Conservation (phyloP, 2,113 vertebrate species). For the Clarias batrachus region DNA sequence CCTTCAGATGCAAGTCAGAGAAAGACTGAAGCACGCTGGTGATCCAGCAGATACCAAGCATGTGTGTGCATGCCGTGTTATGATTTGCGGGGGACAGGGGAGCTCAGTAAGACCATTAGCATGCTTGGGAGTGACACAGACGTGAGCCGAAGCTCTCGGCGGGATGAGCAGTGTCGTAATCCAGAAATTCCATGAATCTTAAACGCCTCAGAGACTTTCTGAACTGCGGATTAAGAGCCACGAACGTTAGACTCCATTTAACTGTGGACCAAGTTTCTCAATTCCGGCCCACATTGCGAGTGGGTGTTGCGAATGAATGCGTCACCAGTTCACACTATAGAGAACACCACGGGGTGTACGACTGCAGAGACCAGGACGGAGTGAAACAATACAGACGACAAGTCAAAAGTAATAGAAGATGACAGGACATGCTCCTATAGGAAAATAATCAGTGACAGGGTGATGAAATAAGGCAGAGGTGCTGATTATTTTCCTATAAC, state of each 20-base stretch:
- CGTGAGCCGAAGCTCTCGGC: background rate
- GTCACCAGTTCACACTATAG: constrained; percentile 16
- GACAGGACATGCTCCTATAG: background rate
- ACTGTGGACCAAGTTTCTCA: constrained; percentile 13
- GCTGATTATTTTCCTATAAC: background rate
- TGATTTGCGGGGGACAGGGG: background rate
- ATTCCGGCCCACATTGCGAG: background rate
- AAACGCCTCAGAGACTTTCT: constrained; percentile 30
- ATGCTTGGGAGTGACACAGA: background rate
- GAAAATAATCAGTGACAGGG: background rate
- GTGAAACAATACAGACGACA: background rate
- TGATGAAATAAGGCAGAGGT: background rate
- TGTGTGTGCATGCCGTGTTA: constrained; percentile 12
- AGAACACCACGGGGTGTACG: background rate
- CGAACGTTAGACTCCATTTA: constrained; percentile 14
- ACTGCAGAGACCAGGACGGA: background rate
- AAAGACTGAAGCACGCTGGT: background rate
- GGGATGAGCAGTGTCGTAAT: constrained; percentile 24
- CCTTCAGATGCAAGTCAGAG: background rate
- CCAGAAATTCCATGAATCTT: constrained; percentile 37
- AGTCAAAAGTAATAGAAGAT: background rate
- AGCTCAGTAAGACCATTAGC: constrained; percentile 31
- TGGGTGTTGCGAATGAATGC: constrained; percentile 9
- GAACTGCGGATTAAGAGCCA: constrained; percentile 27
- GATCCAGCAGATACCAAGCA: constrained; percentile 1